phyloP scores from a whole-genome alignment of 2,888 invertebrate genomes.

The Lithosia quadra region DNA sequence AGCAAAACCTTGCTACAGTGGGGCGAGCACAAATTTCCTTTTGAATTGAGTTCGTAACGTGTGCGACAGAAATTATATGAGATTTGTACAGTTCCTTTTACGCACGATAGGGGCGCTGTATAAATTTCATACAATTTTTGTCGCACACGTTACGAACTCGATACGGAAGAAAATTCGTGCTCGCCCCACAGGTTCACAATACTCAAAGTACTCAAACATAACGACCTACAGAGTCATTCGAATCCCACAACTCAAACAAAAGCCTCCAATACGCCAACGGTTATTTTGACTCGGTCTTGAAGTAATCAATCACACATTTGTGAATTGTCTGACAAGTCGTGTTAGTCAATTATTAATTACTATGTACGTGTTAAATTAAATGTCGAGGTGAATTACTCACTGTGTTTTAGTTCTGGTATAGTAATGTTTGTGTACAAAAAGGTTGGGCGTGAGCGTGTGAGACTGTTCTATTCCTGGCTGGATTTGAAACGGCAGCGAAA shows the following conservation, averaged over 20 bases:
- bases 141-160: no score
- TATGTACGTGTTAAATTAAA: constrained; percentile 47
- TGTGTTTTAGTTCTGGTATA: constrained; percentile 35
- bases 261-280: neutral
- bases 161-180: no score
- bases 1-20: neutral
- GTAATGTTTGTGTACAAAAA: constrained; percentile 21
- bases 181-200: no score
- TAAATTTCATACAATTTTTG: no score
- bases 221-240: constrained; percentile 10
- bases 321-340: constrained; percentile 40
- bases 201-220: neutral
- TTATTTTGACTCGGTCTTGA: constrained; percentile 17
- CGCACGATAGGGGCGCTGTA: no score
- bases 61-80: no score
- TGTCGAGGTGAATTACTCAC: constrained; percentile 59
- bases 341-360: constrained; percentile 51
- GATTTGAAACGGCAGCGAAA: constrained; percentile 19
- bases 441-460: constrained; percentile 9
- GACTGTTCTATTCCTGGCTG: constrained; percentile 20
- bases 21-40: no score
- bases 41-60: no score
- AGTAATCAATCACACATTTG: constrained; percentile 51
- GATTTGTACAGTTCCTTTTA: no score
- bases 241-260: constrained; percentile 9